Conservation (phyloP, 1,140 invertebrate species). For the Drosophila lini region DNA sequence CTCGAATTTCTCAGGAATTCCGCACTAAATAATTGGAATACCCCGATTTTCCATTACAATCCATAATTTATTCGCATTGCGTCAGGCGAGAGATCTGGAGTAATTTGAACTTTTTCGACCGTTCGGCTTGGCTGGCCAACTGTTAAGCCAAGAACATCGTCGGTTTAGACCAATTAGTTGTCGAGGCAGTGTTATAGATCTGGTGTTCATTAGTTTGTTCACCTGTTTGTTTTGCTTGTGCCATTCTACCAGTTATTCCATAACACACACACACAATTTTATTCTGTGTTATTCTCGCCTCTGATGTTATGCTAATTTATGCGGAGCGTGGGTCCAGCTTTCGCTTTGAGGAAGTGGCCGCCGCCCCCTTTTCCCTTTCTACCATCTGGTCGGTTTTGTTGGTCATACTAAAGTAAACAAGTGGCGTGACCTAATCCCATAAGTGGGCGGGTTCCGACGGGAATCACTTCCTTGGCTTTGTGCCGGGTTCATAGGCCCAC, state of each 20-base stretch:
- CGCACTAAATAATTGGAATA: constrained; percentile 27
- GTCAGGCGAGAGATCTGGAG: constrained; percentile 24
- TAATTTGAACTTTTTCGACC: constrained; percentile 39
- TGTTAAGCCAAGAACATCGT: constrained; percentile 47
- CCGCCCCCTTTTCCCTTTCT: constrained; percentile 8
- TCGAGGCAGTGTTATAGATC: constrained; percentile 14
- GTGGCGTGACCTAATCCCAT: constrained; percentile 62
- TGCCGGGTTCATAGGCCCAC: constrained; percentile 31
- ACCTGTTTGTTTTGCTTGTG: constrained; percentile 59
- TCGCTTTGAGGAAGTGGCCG: constrained; percentile 55
- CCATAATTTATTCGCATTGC: constrained; percentile 41
- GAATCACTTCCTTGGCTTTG: constrained; percentile 32
- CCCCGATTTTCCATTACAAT: constrained; percentile 24
- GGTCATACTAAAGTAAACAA: constrained; percentile 34
- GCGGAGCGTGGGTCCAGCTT: constrained; percentile 72
- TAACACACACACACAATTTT: constrained; percentile 26
- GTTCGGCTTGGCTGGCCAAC: constrained; percentile 66
- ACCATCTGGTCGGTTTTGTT: background rate
- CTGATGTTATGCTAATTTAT: constrained; percentile 75
- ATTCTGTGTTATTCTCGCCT: constrained; percentile 51
- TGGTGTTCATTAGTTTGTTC: constrained; percentile 70
- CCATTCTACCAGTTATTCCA: constrained; percentile 52
- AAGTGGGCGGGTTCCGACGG: constrained; percentile 20
- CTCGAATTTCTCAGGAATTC: constrained; percentile 26
- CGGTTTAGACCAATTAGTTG: constrained; percentile 49